Evolutionary conservation across 2,113 vertebrate genomes (phyloP).

Genomic region (Larimichthys crocea): DNA sequence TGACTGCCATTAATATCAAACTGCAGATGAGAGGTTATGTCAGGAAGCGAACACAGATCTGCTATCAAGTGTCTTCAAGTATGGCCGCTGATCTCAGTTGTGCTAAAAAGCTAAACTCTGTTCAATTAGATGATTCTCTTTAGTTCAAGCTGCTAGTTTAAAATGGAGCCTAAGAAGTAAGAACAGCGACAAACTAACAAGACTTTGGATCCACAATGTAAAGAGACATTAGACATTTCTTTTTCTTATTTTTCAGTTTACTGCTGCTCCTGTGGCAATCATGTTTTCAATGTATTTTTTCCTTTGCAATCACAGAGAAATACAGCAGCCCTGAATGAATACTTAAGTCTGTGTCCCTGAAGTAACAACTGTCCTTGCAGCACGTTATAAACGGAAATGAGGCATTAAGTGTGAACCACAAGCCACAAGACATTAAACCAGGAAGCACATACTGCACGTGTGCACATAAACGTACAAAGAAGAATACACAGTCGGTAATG

Average conservation of each 20-base stretch:
- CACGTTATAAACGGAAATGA: not conserved
- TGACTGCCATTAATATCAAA: constrained; percentile 50
- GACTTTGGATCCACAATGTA: not conserved
- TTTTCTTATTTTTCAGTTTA: not conserved
- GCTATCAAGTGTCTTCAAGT: not conserved
- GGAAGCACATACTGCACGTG: not conserved
- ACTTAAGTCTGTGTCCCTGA: not conserved
- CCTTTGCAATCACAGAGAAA: not conserved
- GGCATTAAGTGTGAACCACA: not conserved
- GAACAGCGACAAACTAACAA: not conserved
- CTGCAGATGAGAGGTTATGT: constrained; percentile 23
- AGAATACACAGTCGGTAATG: not conserved
- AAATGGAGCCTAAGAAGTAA: not conserved
- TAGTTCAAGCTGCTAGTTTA: no score
- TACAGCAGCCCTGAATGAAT: not conserved
- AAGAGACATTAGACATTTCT: not conserved
- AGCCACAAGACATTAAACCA: not conserved
- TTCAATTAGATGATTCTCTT: not conserved
- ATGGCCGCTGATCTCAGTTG: not conserved
- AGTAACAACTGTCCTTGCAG: not conserved
- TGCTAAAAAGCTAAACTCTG: not conserved
- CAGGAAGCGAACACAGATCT: constrained; percentile 12
- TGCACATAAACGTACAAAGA: not conserved
- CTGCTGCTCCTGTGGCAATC: not conserved
- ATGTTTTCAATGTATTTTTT: not conserved